Percentiles rank a stretch among this genome's conserved stretches.
phyloP scores from a whole-genome alignment of 2,888 invertebrate species.

The Subacronicta megacephala region DNA sequence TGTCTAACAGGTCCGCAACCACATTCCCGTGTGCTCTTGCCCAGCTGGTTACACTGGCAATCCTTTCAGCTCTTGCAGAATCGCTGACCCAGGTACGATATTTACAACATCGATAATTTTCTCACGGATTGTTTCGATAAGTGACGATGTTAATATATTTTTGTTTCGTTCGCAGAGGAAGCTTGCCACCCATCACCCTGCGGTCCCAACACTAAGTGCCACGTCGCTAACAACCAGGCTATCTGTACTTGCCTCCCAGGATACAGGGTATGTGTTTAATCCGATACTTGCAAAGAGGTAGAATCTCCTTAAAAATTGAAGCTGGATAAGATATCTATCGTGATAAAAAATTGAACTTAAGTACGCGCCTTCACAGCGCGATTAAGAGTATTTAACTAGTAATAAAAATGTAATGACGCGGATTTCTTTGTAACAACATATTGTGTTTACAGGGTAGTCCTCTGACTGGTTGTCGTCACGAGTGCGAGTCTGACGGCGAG shows the following conservation, averaged over 20 bases:
- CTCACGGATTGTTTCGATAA: too few species aligned
- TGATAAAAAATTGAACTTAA: too few species aligned
- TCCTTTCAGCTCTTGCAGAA: conserved; percentile 92
- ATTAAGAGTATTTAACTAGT: too few species aligned
- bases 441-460: conserved; percentile 91
- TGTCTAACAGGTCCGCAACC: conserved; percentile 89
- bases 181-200: conserved; percentile 95
- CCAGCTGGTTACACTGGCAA: conserved; percentile 94
- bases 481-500: conserved; percentile 94
- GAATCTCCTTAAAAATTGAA: too few species aligned
- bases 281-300: too few species aligned
- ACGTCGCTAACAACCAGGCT: conserved; percentile 93
- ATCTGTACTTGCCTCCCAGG: conserved; percentile 94
- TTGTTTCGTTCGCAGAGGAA: conserved; percentile 90
- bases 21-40: conserved; percentile 94
- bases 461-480: conserved; percentile 93
- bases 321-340: too few species aligned
- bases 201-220: conserved; percentile 94
- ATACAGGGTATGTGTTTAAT: conserved; percentile 83
- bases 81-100: conserved; percentile 92
- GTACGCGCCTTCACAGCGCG: too few species aligned
- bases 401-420: too few species aligned
- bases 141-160: too few species aligned
- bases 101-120: neutral
- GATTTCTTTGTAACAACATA: too few species aligned